phyloP scores from a whole-genome alignment of 30 jellyfish, hydroid and myxozoan species.

The Chironex yamaguchii region DNA sequence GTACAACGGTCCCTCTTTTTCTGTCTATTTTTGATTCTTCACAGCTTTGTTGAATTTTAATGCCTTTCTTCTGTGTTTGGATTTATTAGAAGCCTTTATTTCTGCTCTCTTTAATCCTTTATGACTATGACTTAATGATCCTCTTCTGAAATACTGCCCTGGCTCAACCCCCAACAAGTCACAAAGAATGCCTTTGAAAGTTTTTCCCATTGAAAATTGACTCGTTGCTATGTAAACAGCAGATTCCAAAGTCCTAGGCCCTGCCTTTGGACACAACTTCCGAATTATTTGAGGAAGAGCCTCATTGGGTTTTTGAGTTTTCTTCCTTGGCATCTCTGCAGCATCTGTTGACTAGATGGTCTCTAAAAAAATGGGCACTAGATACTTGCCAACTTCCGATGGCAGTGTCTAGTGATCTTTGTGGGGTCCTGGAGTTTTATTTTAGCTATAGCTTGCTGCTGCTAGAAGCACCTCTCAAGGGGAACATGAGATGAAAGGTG shows the following conservation, averaged over 20 bases:
- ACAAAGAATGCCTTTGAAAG: too few relatives aligned
- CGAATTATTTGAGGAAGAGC: slow-evolving; percentile 15
- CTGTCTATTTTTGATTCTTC: neutral
- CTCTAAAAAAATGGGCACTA: slow-evolving; percentile 18
- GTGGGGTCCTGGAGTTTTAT: neutral
- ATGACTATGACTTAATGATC: neutral
- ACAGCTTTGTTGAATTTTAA: neutral
- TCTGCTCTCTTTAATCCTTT: neutral
- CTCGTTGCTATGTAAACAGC: slow-evolving; percentile 17
- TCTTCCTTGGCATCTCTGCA: neutral
- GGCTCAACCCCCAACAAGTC: slow-evolving; percentile 5
- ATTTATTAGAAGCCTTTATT: neutral
- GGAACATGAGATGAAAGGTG: slow-evolving; percentile 29
- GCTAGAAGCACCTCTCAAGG: slow-evolving; percentile 5
- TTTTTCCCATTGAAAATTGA: too few relatives aligned
- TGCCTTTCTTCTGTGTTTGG: slow-evolving; percentile 23
- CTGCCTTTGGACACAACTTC: slow-evolving; percentile 38
- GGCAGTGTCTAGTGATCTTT: slow-evolving; percentile 13
- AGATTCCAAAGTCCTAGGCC: slow-evolving; percentile 12
- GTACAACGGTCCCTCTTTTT: slow-evolving; percentile 10
- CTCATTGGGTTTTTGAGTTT: slow-evolving; percentile 25
- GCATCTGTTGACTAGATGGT: slow-evolving; percentile 2
- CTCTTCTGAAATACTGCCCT: neutral
- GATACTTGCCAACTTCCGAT: slow-evolving; percentile 29
- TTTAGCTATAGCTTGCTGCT: slow-evolving; percentile 32